Evolutionary conservation across 2,113 vertebrate genomes (phyloP), one percentile per base, ranked within the genome.

Genomic region (Rhegmatorhina hoffmannsi): DNA sequence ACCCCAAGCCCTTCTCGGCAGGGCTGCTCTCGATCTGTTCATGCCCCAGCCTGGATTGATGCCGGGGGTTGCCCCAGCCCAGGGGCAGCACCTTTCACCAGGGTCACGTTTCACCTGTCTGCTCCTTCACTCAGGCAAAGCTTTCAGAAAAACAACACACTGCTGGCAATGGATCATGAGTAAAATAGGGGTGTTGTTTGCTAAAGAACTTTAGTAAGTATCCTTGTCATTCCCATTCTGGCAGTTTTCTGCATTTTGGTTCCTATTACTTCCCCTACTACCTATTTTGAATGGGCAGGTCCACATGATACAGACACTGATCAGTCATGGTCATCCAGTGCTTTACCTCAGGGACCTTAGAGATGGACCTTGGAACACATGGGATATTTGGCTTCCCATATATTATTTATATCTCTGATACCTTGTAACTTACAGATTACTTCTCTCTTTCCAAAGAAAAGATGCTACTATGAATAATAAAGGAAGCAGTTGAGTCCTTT

Each of bases 121-220:
- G 74, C 97, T 97, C 77, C 98, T 98, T n/a, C 98, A 90, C 78
- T 98, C 98, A 17, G 98, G 97, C 64, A 99, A 96, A 64, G 98
- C 98, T 95, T 98, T 99, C 89, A 99, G 97, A 40, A 99, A 98
- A 89, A 99, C 98, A 5, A 97, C 98, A 96, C 98, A 98, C 94
- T 98, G 98, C 85, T 98, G 96, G 96, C 95, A 98, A 94, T 4
- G 98, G 97, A 78, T 99, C 99, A 1, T 99, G 98, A 46, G 98
- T 99, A 96, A 99, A 99, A 94, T 99, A 99, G 2, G 98, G 99
- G 96, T 98, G 99, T 81, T 98, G 97, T 92, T 99, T 99, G 97
- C 99, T 99, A 96, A 98, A 99, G 95, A 98, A 99, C 98, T 99
- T 99, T 9, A 99, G 93, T 87, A 99, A 98, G 90, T 99, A 94